phyloP scores from a whole-genome alignment of 2,113 vertebrate species.

The Piaya cayana region DNA sequence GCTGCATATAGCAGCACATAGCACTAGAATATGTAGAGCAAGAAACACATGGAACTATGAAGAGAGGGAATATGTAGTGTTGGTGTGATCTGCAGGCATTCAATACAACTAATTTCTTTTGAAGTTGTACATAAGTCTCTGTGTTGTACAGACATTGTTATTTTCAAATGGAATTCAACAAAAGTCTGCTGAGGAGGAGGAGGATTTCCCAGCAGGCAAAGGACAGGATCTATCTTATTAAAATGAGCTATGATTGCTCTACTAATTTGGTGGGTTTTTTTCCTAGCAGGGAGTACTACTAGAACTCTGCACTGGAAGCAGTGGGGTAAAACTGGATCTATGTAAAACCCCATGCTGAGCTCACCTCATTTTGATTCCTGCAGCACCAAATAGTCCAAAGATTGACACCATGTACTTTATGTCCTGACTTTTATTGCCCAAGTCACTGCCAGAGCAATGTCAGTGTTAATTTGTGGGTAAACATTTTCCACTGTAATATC shows the following conservation, averaged over 20 bases:
- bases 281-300: not conserved
- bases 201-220: not conserved
- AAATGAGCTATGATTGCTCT: not conserved
- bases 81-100: not conserved
- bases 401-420: not conserved
- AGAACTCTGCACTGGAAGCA: not conserved
- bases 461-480: not conserved
- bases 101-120: not conserved
- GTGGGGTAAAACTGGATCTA: not conserved
- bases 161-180: not conserved
- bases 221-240: not conserved
- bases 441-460: not conserved
- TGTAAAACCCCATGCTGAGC: not conserved
- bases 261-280: not conserved
- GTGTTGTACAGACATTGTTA: not conserved
- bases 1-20: not conserved
- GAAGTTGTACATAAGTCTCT: not conserved
- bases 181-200: not conserved
- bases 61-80: not conserved
- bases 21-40: not conserved
- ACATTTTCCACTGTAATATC: not conserved
- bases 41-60: not conserved
- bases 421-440: not conserved
- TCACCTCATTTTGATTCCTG: not conserved
- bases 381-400: not conserved